Base-by-base conservation (phyloP, 2,797 vertebrate genomes). In the Leptatherina wallacei region DNA sequence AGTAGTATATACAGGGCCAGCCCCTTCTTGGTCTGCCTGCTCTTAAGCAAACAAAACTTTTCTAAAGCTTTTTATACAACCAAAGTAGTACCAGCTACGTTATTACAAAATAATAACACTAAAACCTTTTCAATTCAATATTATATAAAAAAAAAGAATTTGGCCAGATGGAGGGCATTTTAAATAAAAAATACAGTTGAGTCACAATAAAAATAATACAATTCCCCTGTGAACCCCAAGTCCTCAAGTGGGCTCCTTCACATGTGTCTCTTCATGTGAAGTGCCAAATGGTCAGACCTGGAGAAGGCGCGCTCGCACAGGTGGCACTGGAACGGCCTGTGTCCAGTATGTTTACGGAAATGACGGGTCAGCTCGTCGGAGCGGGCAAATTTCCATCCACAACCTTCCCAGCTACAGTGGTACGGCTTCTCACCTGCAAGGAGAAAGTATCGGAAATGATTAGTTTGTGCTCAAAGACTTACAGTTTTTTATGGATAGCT, bases 181-280 rank as follows among this genome's bases (percentile, higher is more conserved):
- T 95, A 94, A 95, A 94, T 92, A 91, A 89, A 85, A 47, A 89
- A 88, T 76, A 75, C 81, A 89, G 68, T 78, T 83, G 62, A 86
- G 81, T 91, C 77, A 87, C 78, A 86, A 90, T 71, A 85, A 60
- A 82, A 81, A 88, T 55, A 80, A 85, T 72, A 82, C 69, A 65
- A 49, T 55, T 69, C 68, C 73, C 68, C 64, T 60, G 12, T 68
- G 58, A 80, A 61, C 35, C 86, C 78, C n/a, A 64, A 85, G 91
- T 89, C 51, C 47, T 66, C 54, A 1, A 62, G 61, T 30, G 77
- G 32, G 76, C 62, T 61, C 69, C 79, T 90, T 96, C 96, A 99
- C 96, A 99, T 95, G 92, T 99, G 98, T 85, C 98, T 89, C 91
- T 99, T 99, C 98, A 99, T 99, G 92, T 99, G 98, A 83, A 99